Conservation (phyloP, 2,113 vertebrate species). For the Pipa parva region DNA sequence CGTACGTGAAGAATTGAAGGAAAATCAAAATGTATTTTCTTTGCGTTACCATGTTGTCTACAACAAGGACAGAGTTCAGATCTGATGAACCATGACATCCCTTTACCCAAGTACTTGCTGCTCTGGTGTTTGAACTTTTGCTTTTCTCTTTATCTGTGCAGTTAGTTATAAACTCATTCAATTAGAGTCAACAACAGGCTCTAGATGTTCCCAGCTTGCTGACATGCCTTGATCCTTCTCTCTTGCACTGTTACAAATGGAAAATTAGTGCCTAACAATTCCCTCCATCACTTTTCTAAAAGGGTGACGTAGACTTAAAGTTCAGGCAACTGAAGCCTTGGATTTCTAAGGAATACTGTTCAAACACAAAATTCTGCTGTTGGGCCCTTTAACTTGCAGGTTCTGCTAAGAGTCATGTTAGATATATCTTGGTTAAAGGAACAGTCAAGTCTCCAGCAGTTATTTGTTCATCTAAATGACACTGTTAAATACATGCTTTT, state of each 20-base stretch:
- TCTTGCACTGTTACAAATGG: constrained; percentile 5
- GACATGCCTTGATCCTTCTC: constrained; percentile 10
- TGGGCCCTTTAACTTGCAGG: no score
- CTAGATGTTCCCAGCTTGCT: constrained; percentile 19
- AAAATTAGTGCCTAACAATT: neutral
- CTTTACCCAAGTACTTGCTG: constrained; percentile 12
- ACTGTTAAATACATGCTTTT: no score
- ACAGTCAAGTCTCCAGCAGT: no score
- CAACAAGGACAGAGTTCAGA: constrained; percentile 36
- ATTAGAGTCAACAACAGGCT: constrained; percentile 27
- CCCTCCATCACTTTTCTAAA: neutral
- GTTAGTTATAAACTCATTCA: constrained; percentile 41
- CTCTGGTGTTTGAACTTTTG: constrained; percentile 30
- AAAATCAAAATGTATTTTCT: constrained; percentile 31
- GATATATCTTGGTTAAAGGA: no score
- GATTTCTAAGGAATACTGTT: no score
- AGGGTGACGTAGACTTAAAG: neutral
- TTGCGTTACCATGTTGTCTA: constrained; percentile 9
- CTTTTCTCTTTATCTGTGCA: constrained; percentile 28
- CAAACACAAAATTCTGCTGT: no score
- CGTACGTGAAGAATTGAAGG: constrained; percentile 1
- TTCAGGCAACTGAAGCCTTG: neutral
- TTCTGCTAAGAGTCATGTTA: no score
- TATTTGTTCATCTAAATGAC: no score
- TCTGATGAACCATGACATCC: constrained; percentile 29